These are phyloP conservation scores for Hippopotamus amphibius DNA, from an alignment of 2,113 vertebrate species.

Conservation along the genomic window DNA sequence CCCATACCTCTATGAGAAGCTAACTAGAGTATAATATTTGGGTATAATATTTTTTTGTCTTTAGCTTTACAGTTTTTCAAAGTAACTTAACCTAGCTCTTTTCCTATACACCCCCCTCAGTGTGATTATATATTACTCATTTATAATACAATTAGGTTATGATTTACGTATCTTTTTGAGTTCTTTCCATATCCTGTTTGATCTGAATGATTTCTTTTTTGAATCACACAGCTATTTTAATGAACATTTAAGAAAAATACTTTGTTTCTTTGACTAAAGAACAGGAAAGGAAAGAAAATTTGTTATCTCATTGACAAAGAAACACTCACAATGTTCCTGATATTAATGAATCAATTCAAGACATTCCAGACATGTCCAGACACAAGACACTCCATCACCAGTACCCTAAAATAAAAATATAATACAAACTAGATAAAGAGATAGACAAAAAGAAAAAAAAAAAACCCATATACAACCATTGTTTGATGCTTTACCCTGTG, in stretches of 20 bases:
- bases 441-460: slow-evolving; percentile 65
- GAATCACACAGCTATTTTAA: slow-evolving; percentile 42
- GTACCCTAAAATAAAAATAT: slow-evolving; percentile 60
- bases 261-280: slow-evolving; percentile 54
- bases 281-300: slow-evolving; percentile 58
- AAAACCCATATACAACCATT: slow-evolving; percentile 64
- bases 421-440: slow-evolving; percentile 71
- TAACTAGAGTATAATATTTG: background rate
- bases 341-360: slow-evolving; percentile 69
- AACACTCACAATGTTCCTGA: slow-evolving; percentile 41
- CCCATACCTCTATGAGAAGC: background rate
- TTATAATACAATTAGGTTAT: slow-evolving; percentile 31
- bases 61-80: slow-evolving; percentile 50
- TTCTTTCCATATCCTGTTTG: slow-evolving; percentile 23
- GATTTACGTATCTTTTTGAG: background rate
- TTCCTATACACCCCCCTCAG: background rate
- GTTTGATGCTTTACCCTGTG: slow-evolving; percentile 72
- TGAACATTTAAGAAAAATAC: slow-evolving; percentile 25
- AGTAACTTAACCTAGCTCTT: slow-evolving; percentile 31
- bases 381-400: slow-evolving; percentile 43
- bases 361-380: slow-evolving; percentile 57
- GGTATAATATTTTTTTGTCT: background rate
- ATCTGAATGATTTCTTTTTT: slow-evolving; percentile 24
- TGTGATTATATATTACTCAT: background rate
- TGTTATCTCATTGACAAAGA: slow-evolving; percentile 54